Conservation (phyloP, 2,797 vertebrate genomes). For the Characodon lateralis region DNA sequence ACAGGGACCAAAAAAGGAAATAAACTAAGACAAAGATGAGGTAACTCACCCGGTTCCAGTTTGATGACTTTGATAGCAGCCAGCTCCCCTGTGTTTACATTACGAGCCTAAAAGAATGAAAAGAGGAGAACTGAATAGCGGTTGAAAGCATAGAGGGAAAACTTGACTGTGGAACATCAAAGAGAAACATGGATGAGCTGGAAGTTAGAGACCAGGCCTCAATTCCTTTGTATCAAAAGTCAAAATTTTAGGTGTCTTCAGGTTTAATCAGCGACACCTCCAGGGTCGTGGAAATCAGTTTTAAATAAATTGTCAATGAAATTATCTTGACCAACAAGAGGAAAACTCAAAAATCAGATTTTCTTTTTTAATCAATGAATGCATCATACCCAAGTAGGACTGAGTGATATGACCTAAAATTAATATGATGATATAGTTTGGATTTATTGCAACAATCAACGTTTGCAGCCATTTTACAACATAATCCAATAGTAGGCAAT, state of each 20-base stretch:
- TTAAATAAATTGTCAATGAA: background rate
- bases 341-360: background rate
- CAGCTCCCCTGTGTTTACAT: slow-evolving; percentile 97
- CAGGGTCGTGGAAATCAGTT: no score
- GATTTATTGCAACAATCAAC: background rate
- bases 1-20: background rate
- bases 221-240: background rate
- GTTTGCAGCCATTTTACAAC: background rate
- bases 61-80: slow-evolving; percentile 99
- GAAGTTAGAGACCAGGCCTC: background rate
- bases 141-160: background rate
- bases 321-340: background rate
- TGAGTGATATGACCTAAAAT: background rate
- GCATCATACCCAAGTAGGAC: background rate
- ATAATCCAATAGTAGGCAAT: background rate
- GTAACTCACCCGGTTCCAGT: slow-evolving; percentile 93
- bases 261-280: background rate
- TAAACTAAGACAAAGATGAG: background rate
- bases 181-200: background rate
- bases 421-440: background rate
- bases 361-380: no score
- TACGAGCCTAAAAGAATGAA: slow-evolving; percentile 85
- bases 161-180: background rate
- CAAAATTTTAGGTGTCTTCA: background rate
- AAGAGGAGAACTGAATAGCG: slow-evolving; percentile 7